Base-by-base conservation (phyloP, 2,797 vertebrate genomes). In the Nannoperca australis region DNA sequence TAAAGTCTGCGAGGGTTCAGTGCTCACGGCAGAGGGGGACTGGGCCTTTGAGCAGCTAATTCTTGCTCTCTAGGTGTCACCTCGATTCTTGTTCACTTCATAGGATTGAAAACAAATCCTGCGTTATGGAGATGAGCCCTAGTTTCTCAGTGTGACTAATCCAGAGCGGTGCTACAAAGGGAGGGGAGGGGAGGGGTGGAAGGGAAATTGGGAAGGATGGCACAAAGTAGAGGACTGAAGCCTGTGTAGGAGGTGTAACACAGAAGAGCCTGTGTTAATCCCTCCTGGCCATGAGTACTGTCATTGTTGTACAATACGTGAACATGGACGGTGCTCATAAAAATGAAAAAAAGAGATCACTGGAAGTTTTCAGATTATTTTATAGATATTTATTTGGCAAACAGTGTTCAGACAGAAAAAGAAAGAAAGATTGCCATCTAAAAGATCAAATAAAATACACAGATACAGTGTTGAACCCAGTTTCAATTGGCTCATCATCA, bases 51-150 rank as follows among this genome's bases (percentile, higher is more conserved):
- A 56, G 40, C 78, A 65, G 54, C 50, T 42, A n/a, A 22, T 45
- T 1, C 69, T 71, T 65, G 56, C 70, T 83, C 84, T 66, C 73
- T 80, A 78, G 75, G 81, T 89, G 82, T 86, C 84, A 75, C 84
- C 71, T 81, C 79, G 7, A 54, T 79, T 63, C 90, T 87, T 85
- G 70, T 88, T 91, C 88, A 84, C 87, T 87, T 92, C 85, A 86
- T 73, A 70, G 83, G 79, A 88, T 81, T 90, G 86, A 86, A 93
- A 90, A 87, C 84, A 91, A 93, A 94, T 93, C 91, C 85, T 75
- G 87, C 85, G 40, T 91, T 94, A 93, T 93, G 93, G 91, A 94
- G 90, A 94, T 93, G 93, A 95, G 93, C 87, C 90, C 92, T 84
- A 91, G 85, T 92, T 94, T 92, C 74, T 76, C 70, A 70, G 86